These are phyloP conservation scores for Drymonia ruficornis DNA, from an alignment of 2,888 invertebrate species.

Conservation along the genomic window DNA sequence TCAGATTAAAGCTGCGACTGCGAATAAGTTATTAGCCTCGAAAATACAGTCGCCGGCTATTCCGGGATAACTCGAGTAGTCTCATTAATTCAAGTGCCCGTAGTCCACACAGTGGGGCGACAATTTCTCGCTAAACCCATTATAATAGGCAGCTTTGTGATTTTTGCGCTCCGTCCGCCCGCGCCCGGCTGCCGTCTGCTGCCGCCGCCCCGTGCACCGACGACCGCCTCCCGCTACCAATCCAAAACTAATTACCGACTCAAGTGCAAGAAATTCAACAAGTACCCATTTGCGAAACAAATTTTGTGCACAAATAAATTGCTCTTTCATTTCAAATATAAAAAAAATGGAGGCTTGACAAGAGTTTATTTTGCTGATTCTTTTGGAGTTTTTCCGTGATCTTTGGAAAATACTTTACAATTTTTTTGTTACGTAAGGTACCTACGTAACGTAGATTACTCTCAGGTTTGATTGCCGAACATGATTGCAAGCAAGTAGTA, in stretches of 20 bases:
- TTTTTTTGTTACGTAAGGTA: no score
- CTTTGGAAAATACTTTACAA: background rate
- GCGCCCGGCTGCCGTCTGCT: background rate
- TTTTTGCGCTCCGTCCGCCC: conserved; percentile 53
- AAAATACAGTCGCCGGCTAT: conserved; percentile 41
- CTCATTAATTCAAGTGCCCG: conserved; percentile 62
- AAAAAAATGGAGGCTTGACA: background rate
- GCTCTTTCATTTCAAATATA: no score
- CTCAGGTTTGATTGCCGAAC: no score
- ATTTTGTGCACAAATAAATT: conserved; percentile 10
- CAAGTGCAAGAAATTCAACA: conserved; percentile 50
- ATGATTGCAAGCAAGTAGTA: no score
- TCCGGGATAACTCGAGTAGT: conserved; percentile 48
- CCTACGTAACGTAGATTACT: no score
- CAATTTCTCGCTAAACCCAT: conserved; percentile 57
- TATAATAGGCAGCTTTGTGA: conserved; percentile 58
- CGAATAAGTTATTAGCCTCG: conserved; percentile 42
- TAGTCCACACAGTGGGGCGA: conserved; percentile 43
- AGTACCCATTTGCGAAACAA: conserved; percentile 34
- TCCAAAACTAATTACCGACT: conserved; percentile 66
- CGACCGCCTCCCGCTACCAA: conserved; percentile 40
- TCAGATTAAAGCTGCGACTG: conserved; percentile 36
- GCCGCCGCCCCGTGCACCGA: background rate
- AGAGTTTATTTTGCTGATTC: background rate
- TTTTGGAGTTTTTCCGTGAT: background rate